Evolutionary conservation across 1,140 invertebrate genomes (phyloP).

Genomic region (Conopomorpha cramerella): DNA sequence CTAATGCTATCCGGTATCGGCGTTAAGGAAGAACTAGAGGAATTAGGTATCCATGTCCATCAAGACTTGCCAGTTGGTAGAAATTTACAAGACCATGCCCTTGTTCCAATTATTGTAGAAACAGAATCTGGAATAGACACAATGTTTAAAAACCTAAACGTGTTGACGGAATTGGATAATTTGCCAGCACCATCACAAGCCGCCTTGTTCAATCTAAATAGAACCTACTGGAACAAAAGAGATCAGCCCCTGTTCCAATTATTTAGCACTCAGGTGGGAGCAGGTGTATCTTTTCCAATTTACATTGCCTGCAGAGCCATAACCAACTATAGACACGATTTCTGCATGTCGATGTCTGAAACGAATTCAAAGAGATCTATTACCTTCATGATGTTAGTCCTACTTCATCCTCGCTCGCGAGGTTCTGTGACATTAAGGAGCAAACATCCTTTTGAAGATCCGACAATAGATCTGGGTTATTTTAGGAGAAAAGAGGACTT

Average conservation of each 20-base stretch:
- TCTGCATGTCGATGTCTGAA: conserved; percentile 70
- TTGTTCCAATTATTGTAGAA: conserved; percentile 24
- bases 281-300: conserved; percentile 62
- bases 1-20: conserved; percentile 69
- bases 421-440: conserved; percentile 60
- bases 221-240: conserved; percentile 4
- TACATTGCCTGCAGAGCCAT: conserved; percentile 68
- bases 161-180: conserved; percentile 21
- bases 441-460: conserved; percentile 64
- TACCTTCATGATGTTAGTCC: conserved; percentile 19
- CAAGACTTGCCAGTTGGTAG: conserved; percentile 70
- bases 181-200: conserved; percentile 26
- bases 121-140: too few species aligned
- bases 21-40: conserved; percentile 59
- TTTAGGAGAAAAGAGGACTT: conserved; percentile 56
- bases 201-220: conserved; percentile 24
- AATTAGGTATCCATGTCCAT: conserved; percentile 61
- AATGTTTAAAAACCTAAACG: too few species aligned
- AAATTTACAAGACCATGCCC: conserved; percentile 69
- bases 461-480: conserved; percentile 68
- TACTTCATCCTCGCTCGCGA: conserved; percentile 64
- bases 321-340: conserved; percentile 70
- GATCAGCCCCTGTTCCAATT: conserved; percentile 35
- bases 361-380: conserved; percentile 61
- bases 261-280: conserved; percentile 28